phyloP scores from a whole-genome alignment of 2,888 invertebrate species.

The Neoitamus cyanurus region DNA sequence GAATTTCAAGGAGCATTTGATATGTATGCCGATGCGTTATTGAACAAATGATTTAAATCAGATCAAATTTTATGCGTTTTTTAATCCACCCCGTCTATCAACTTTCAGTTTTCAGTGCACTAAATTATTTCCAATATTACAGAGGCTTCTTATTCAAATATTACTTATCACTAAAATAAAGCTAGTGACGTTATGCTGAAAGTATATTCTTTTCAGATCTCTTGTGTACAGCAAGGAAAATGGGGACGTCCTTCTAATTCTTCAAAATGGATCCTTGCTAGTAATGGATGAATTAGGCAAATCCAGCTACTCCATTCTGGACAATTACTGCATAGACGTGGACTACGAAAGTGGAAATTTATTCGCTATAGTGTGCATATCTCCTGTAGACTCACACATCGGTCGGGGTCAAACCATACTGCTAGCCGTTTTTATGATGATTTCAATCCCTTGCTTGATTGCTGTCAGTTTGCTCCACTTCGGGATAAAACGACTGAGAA shows the following conservation, averaged over 20 bases:
- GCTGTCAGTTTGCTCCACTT: constrained; percentile 61
- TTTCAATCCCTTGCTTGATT: constrained; percentile 63
- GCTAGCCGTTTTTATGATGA: constrained; percentile 61
- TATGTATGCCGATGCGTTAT: too few relatives aligned
- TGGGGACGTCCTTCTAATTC: constrained; percentile 60
- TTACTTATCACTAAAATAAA: neutral
- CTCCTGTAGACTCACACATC: constrained; percentile 60
- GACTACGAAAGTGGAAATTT: constrained; percentile 59
- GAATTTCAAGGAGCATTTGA: too few relatives aligned
- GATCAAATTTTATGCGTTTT: too few relatives aligned
- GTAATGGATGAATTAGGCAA: constrained; percentile 61
- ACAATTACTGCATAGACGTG: constrained; percentile 63
- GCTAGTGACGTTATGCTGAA: neutral
- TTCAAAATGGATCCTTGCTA: constrained; percentile 64
- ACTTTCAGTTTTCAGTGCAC: too few relatives aligned
- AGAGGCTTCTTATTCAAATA: too few relatives aligned
- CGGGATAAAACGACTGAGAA: constrained; percentile 58
- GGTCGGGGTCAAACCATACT: constrained; percentile 58
- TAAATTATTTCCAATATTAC: too few relatives aligned
- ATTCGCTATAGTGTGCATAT: constrained; percentile 63
- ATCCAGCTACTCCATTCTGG: constrained; percentile 59
- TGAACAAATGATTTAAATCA: too few relatives aligned
- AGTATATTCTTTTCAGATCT: constrained; percentile 56
- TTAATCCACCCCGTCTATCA: too few relatives aligned
- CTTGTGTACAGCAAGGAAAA: constrained; percentile 54